These are phyloP conservation scores for Eudyptes chrysolophus DNA, from an alignment of 2,113 vertebrate species.

Conservation along the genomic window DNA sequence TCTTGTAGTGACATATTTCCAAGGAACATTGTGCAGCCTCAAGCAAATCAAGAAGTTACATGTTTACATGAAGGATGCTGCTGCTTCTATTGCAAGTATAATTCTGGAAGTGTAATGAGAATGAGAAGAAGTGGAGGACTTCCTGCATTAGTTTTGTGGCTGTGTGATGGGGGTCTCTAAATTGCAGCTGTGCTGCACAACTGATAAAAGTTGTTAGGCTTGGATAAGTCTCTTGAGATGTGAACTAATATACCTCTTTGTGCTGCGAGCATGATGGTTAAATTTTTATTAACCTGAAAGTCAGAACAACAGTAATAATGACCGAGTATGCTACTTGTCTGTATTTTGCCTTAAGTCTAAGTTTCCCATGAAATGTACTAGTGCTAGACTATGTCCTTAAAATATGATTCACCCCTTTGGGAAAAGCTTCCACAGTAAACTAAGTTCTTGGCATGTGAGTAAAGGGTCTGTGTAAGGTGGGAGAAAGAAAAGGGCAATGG, in stretches of 20 bases:
- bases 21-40: not conserved
- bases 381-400: not conserved
- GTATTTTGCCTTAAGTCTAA: not conserved
- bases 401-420: not conserved
- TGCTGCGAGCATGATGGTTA: not conserved
- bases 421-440: not conserved
- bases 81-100: not conserved
- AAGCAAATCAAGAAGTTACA: not conserved
- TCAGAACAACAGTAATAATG: not conserved
- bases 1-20: not conserved
- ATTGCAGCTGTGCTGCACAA: conserved; percentile 5
- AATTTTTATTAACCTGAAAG: not conserved
- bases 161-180: not conserved
- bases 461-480: not conserved
- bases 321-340: not conserved
- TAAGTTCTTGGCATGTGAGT: not conserved
- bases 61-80: not conserved
- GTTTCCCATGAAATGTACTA: not conserved
- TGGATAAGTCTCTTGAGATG: not conserved
- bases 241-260: not conserved
- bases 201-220: not conserved
- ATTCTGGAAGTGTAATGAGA: conserved; percentile 36
- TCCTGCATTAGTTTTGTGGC: conserved; percentile 67
- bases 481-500: not conserved
- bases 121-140: conserved; percentile 62